Percentiles rank a stretch among this genome's conserved stretches.
phyloP scores from a whole-genome alignment of 2,797 vertebrate species.

The Natrix natrix region DNA sequence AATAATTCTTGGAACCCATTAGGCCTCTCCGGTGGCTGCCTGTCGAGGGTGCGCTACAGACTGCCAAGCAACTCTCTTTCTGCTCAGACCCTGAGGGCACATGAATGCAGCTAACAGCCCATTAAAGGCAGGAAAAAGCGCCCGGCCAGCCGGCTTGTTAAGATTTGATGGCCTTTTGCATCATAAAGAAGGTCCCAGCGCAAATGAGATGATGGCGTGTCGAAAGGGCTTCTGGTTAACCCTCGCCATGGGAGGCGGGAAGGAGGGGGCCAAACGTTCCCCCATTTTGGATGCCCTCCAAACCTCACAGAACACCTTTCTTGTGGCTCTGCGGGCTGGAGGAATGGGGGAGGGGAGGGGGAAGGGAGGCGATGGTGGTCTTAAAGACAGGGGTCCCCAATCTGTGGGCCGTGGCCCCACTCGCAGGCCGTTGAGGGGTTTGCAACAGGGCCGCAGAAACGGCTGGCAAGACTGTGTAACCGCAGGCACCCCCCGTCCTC shows the following conservation, averaged over 20 bases:
- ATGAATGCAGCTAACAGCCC: neutral
- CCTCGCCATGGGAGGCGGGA: neutral
- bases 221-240: neutral
- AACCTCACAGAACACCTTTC: neutral
- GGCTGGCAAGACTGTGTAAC: too few relatives aligned
- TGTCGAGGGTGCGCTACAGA: accelerated
- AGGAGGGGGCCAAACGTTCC: neutral
- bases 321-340: neutral
- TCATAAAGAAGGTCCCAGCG: neutral
- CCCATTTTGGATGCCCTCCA: neutral
- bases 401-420: too few relatives aligned
- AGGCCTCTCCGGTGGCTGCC: accelerated
- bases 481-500: too few relatives aligned
- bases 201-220: neutral
- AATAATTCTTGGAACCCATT: neutral
- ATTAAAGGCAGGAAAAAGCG: neutral
- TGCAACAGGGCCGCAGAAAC: too few relatives aligned
- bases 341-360: neutral
- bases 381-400: too few relatives aligned
- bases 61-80: neutral
- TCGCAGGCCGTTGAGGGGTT: too few relatives aligned
- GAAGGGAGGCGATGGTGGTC: too few relatives aligned
- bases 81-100: too few relatives aligned
- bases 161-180: neutral
- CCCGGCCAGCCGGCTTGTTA: neutral